phyloP scores from a whole-genome alignment of 2,797 vertebrate species.

The Ataeniobius toweri region DNA sequence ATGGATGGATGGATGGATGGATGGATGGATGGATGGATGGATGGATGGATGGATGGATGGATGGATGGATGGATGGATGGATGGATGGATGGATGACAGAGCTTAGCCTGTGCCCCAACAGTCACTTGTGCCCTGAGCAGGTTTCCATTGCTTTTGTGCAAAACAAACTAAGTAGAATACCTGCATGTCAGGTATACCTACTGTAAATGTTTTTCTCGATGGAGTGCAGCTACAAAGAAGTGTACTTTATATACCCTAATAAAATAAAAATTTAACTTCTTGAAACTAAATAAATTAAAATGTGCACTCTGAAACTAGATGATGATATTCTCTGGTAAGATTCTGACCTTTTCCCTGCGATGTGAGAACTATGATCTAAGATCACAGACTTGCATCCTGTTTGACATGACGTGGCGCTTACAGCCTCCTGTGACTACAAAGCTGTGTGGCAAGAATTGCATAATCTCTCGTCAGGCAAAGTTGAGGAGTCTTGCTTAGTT shows the following conservation, averaged over 20 bases:
- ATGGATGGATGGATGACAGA: no score
- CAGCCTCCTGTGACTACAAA: constrained; percentile 43
- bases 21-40: no score
- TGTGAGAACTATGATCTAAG: constrained; percentile 51
- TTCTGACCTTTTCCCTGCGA: constrained; percentile 49
- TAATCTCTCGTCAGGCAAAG: constrained; percentile 32
- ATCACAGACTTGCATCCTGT: constrained; percentile 42
- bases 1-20: no score
- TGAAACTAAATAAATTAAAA: constrained; percentile 1
- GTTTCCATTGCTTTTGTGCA: no score
- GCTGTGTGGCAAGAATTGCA: constrained; percentile 36
- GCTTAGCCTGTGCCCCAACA: no score
- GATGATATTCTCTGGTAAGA: constrained; percentile 27
- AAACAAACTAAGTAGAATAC: neutral
- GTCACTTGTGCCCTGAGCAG: no score
- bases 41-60: no score
- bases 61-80: no score
- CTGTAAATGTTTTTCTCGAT: neutral
- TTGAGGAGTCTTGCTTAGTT: constrained; percentile 12
- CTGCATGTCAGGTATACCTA: neutral
- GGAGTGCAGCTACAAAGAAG: neutral
- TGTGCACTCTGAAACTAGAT: constrained; percentile 9
- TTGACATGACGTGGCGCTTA: constrained; percentile 62
- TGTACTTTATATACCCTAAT: no score
- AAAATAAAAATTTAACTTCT: neutral